Evolutionary conservation across 1,140 invertebrate genomes (phyloP).

Genomic region (Brachionus manjavacas): DNA sequence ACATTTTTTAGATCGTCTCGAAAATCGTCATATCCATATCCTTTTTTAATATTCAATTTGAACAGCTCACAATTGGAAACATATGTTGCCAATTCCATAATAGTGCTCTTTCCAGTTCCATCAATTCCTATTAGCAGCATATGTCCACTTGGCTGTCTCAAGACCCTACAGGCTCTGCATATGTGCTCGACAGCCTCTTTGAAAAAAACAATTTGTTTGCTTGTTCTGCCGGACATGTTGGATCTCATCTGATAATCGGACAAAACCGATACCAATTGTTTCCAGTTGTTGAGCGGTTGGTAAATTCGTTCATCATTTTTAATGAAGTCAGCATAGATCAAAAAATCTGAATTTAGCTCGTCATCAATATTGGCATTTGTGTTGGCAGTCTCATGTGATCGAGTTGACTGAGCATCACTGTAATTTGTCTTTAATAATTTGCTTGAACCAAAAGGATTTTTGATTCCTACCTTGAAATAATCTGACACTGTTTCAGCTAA

Average conservation of each 20-base stretch:
- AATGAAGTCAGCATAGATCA: constrained; percentile 32
- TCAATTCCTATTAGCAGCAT: constrained; percentile 75
- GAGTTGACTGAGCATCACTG: not conserved
- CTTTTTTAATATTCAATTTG: constrained; percentile 63
- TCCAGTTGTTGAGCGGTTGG: constrained; percentile 28
- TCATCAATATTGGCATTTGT: not conserved
- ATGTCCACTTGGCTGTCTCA: constrained; percentile 75
- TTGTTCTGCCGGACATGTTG: not conserved
- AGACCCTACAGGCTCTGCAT: constrained; percentile 66
- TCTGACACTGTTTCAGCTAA: constrained; percentile 68
- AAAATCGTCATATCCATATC: constrained; percentile 71
- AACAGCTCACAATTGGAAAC: constrained; percentile 53
- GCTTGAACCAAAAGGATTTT: not conserved
- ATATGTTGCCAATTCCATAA: constrained; percentile 51
- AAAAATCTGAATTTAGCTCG: not conserved
- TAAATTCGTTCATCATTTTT: constrained; percentile 41
- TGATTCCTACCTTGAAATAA: constrained; percentile 70
- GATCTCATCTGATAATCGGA: constrained; percentile 37
- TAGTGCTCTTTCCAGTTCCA: constrained; percentile 57
- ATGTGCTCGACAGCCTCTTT: constrained; percentile 56
- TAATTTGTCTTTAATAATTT: not conserved
- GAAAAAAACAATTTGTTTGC: constrained; percentile 52
- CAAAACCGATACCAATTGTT: constrained; percentile 21
- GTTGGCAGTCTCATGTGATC: not conserved
- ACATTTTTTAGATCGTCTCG: constrained; percentile 71